Evolutionary conservation across 23 tunicate genomes (phyloP).

Genomic region (Phallusia fumigata): DNA sequence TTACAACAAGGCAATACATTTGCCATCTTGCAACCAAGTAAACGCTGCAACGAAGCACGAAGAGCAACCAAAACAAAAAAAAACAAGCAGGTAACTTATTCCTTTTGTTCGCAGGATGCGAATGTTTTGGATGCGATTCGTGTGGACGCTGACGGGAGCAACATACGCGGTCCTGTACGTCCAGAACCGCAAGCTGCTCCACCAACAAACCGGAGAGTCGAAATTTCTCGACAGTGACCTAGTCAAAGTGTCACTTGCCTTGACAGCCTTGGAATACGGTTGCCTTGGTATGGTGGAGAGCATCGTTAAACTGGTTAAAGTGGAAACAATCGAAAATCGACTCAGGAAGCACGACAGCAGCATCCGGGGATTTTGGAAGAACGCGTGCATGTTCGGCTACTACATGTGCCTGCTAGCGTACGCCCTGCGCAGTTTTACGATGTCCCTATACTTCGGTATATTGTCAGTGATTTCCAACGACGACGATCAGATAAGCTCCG

Average conservation of each 20-base stretch:
- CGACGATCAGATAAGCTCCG: background rate
- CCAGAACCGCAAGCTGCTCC: background rate
- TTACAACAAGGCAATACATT: too few species aligned
- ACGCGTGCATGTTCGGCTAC: background rate
- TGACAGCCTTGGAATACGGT: conserved; percentile 17
- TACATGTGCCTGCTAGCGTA: conserved; percentile 16
- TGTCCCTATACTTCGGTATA: conserved; percentile 44
- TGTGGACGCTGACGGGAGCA: conserved; percentile 35
- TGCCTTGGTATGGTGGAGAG: conserved; percentile 29
- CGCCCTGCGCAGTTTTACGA: conserved; percentile 31
- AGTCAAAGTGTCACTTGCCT: background rate
- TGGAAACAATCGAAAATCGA: conserved; percentile 11
- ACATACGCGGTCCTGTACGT: conserved; percentile 8
- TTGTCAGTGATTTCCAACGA: conserved; percentile 6
- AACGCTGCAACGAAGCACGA: too few species aligned
- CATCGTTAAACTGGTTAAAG: conserved; percentile 21
- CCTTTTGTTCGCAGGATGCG: conserved; percentile 22
- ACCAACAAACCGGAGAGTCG: background rate
- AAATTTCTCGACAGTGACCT: conserved; percentile 1
- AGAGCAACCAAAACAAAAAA: too few species aligned
- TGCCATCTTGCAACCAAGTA: too few species aligned
- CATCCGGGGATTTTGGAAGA: background rate
- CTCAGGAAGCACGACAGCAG: background rate
- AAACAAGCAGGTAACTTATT: background rate
- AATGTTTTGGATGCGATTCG: conserved; percentile 41